These are phyloP conservation scores for Cryptus viduatorius DNA, from an alignment of 2,888 invertebrate species.

Conservation along the genomic window DNA sequence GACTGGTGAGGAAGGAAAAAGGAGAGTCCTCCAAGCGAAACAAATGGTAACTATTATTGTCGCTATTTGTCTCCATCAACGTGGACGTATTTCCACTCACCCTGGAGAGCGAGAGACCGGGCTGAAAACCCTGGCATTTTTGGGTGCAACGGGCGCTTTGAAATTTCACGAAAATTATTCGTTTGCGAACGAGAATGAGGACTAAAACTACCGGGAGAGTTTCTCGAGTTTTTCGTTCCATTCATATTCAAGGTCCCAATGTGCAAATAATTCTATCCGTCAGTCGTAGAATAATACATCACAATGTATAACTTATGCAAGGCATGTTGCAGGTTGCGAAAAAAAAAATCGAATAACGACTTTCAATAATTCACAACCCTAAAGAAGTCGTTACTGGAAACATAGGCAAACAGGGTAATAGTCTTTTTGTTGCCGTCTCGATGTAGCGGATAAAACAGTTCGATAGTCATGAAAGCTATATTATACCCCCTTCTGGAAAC, in stretches of 20 bases:
- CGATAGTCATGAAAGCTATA: not conserved
- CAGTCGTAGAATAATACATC: not conserved
- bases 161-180: slow-evolving; percentile 67
- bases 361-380: not conserved
- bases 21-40: slow-evolving; percentile 63
- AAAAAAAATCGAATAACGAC: not conserved
- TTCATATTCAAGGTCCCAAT: not conserved
- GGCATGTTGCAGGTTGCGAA: not conserved
- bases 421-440: not conserved
- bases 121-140: slow-evolving; percentile 59
- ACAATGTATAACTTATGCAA: not conserved
- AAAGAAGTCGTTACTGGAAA: slow-evolving; percentile 26
- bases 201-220: not conserved
- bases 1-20: slow-evolving; percentile 5
- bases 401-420: not conserved
- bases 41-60: slow-evolving; percentile 77
- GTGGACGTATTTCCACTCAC: slow-evolving; percentile 72
- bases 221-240: not conserved
- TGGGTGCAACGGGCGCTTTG: slow-evolving; percentile 53
- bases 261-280: not conserved
- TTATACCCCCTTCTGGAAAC: not conserved
- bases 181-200: slow-evolving; percentile 14
- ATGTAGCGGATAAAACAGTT: not conserved
- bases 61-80: slow-evolving; percentile 77
- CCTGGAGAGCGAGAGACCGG: slow-evolving; percentile 66